phyloP scores from a whole-genome alignment of 2,888 invertebrate species.

The Muscina levida region DNA sequence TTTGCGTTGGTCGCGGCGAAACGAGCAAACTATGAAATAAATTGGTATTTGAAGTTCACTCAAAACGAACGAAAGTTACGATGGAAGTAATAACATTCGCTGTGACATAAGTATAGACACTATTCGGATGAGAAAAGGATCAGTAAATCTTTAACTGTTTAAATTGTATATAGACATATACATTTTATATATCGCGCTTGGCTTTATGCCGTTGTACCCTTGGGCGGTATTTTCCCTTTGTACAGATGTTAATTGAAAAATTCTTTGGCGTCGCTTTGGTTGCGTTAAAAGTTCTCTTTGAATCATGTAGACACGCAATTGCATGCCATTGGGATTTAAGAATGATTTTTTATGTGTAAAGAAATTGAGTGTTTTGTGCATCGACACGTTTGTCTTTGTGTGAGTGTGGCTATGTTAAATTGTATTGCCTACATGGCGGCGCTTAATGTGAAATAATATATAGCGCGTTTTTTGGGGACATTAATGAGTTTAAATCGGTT shows the following conservation, averaged over 20 bases:
- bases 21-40: constrained; percentile 45
- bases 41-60: constrained; percentile 54
- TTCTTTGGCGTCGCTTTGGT: constrained; percentile 1
- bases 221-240: constrained; percentile 7
- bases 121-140: no score
- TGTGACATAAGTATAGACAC: no score
- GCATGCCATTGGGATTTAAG: constrained; percentile 22
- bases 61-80: background rate
- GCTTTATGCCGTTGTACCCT: background rate
- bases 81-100: constrained; percentile 2
- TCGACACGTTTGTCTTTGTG: no score
- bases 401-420: no score
- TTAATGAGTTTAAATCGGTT: no score
- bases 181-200: background rate
- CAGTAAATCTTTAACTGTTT: no score
- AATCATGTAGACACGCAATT: constrained; percentile 23
- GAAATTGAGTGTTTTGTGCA: background rate
- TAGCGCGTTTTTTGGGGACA: no score
- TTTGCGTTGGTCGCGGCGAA: background rate
- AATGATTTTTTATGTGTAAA: constrained; percentile 17
- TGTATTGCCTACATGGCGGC: no score
- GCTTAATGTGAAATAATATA: no score
- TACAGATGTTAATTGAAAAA: constrained; percentile 27
- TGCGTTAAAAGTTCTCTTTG: constrained; percentile 5
- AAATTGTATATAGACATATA: no score